These are phyloP conservation scores for Ciconia boyciana DNA, from an alignment of 2,113 vertebrate genomes.

Conservation along the genomic window DNA sequence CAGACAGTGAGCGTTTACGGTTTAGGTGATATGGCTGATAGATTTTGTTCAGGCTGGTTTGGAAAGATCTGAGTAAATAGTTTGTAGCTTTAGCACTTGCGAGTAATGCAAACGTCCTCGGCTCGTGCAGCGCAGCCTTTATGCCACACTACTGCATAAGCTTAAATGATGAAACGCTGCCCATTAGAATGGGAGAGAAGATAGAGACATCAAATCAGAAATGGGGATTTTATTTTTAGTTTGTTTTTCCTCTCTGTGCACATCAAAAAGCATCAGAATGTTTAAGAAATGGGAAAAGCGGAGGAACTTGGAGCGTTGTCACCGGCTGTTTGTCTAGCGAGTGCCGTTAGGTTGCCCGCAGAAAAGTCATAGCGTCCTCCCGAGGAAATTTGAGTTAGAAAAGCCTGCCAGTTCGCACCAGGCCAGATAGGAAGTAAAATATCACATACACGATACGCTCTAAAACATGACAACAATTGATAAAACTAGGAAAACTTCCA, in stretches of 20 bases:
- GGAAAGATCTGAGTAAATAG: background rate
- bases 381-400: background rate
- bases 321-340: background rate
- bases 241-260: background rate
- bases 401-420: background rate
- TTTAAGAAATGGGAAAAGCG: background rate
- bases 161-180: background rate
- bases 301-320: background rate
- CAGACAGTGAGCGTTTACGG: background rate
- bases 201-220: background rate
- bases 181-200: background rate
- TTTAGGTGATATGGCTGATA: background rate
- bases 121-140: background rate
- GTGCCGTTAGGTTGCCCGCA: background rate
- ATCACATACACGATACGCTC: fast-evolving
- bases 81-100: background rate
- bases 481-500: background rate
- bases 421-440: background rate
- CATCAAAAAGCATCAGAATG: background rate
- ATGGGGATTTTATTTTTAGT: background rate
- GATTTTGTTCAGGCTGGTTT: background rate
- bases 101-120: fast-evolving
- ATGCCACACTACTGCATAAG: fast-evolving
- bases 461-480: background rate
- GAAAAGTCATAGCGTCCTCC: background rate